These are phyloP conservation scores for Euzetes globulus DNA, from an alignment of 2,888 invertebrate species.

Conservation along the genomic window DNA sequence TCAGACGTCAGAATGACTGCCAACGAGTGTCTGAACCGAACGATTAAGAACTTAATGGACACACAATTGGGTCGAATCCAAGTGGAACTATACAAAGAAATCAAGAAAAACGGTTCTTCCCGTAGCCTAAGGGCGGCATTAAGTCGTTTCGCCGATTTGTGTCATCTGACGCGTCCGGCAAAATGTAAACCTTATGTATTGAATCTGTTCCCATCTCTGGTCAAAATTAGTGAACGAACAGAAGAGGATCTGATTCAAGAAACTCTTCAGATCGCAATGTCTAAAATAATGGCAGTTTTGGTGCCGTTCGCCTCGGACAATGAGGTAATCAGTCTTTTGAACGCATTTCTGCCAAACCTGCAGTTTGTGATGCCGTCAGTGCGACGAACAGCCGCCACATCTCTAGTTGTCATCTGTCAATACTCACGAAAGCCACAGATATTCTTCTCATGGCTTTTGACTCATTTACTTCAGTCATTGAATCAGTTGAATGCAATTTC, in stretches of 20 bases:
- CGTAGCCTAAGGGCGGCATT: constrained; percentile 67
- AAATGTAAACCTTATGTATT: constrained; percentile 68
- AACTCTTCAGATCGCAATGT: constrained; percentile 58
- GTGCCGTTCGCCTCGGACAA: constrained; percentile 63
- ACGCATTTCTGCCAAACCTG: constrained; percentile 60
- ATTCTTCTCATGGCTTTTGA: constrained; percentile 61
- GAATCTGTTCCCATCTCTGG: constrained; percentile 64
- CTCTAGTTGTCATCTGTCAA: constrained; percentile 69
- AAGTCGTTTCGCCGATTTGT: constrained; percentile 65
- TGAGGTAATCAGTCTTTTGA: constrained; percentile 63
- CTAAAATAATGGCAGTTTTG: constrained; percentile 59
- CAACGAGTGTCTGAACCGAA: constrained; percentile 70
- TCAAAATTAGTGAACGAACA: constrained; percentile 61
- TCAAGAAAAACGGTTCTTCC: constrained; percentile 66
- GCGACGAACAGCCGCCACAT: constrained; percentile 69
- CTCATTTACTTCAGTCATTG: constrained; percentile 32
- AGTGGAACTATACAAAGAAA: constrained; percentile 71
- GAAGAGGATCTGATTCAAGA: constrained; percentile 65
- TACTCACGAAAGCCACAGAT: constrained; percentile 63
- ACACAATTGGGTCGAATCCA: constrained; percentile 64
- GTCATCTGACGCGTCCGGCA: constrained; percentile 63
- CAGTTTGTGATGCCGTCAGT: constrained; percentile 62
- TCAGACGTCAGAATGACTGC: constrained; percentile 70
- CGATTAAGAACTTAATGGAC: constrained; percentile 58
- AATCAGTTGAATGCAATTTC: constrained; percentile 25